Evolutionary conservation across 1,140 invertebrate genomes (phyloP), one percentile per base, ranked within the genome.

Genomic region (Pseudomyrmex concolor): DNA sequence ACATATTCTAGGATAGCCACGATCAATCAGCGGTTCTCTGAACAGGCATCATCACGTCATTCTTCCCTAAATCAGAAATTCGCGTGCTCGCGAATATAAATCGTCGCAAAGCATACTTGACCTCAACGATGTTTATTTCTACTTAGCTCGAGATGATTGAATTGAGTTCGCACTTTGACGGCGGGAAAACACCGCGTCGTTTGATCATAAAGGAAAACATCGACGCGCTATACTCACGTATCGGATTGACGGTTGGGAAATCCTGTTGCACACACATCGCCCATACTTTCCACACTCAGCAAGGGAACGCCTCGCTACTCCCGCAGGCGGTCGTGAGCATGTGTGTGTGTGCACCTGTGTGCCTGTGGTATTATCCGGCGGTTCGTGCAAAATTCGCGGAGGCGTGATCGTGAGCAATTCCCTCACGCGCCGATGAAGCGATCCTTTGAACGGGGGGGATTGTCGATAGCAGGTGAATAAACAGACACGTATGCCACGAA

Each of bases 351-450:
- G 43, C 15, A 19, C 54, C 9, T 15, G 43, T 68, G 59, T 72
- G 62, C 45, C 45, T 12, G 57, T 51, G 55, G 67, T 50, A 19
- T 64, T 60, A 68, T 43, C 60, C 86, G 86, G 17, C 67, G 60
- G 64, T 71, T 82, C 86, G 83, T 88, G 77, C 80, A 87, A 88
- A 87, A 88, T 88, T 88, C 83, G 86, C 59, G 71, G 83, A 85
- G 86, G 86, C 82, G 76, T 77, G 86, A 77, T 88, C 86, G 86
- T 87, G 83, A 88, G 66, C 86, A 64, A 88, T 87, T 87, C 76
- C 15, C 64, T 87, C 34, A 84, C 86, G 83, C 86, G 64, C 83
- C 70, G 70, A 64, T 85, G 66, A 57, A 59, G 55, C 54, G 62
- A 67, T 76, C 86, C 83, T 84, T 81, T 87, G 59, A 62, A 12